Percentiles rank a stretch among this genome's conserved stretches.
phyloP scores from a whole-genome alignment of 2,113 vertebrate genomes.

The Pelecanoides urinatrix region DNA sequence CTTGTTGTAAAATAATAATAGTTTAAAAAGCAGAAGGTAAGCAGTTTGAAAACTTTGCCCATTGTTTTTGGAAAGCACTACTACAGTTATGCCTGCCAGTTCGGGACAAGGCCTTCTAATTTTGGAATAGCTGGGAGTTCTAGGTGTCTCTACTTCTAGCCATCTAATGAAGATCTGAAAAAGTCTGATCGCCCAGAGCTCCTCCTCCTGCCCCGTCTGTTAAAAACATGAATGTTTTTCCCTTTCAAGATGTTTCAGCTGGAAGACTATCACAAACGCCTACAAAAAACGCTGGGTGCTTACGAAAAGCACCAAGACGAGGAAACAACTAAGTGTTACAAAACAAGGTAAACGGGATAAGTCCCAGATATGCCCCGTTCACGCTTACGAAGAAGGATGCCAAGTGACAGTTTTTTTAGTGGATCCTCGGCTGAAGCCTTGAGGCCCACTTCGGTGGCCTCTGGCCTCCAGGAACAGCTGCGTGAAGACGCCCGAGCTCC shows the following conservation, averaged over 20 bases:
- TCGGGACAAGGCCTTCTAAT: neutral
- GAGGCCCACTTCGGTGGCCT: neutral
- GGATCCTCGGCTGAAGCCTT: fast-evolving
- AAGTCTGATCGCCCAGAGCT: neutral
- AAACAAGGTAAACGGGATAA: neutral
- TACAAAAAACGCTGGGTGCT: neutral
- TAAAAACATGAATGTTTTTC: neutral
- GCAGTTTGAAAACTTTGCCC: neutral
- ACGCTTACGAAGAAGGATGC: neutral
- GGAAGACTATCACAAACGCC: neutral
- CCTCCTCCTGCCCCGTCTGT: neutral
- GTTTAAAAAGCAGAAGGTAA: neutral
- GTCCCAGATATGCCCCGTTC: fast-evolving
- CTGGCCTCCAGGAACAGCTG: neutral
- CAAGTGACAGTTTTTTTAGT: neutral
- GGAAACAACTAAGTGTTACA: neutral
- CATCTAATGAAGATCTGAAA: neutral
- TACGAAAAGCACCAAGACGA: neutral
- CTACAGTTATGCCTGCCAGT: neutral
- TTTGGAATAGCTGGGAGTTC: neutral
- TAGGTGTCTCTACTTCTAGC: neutral
- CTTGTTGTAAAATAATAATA: neutral
- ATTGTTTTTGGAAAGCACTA: neutral
- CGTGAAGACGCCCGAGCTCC: neutral
- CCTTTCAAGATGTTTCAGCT: neutral